A percentile compares a stretch with the other conserved stretches of the same genome.
Evolutionary conservation across 2,797 vertebrate species (phyloP).

Genomic region (Enteromius unitaeniatus): DNA sequence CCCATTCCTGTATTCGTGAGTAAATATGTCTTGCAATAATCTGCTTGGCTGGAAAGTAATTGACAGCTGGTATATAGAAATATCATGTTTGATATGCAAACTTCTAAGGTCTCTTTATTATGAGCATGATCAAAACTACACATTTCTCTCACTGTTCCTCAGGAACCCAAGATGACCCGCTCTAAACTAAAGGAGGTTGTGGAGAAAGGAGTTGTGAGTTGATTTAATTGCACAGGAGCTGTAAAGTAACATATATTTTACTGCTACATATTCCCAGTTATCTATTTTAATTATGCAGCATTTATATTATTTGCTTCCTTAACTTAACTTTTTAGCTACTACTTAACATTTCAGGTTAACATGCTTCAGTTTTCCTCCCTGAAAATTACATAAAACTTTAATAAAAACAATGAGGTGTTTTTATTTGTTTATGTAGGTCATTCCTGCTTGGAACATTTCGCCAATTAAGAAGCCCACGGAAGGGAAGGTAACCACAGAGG

Average conservation of each 20-base stretch:
- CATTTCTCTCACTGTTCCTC: slow-evolving; percentile 1
- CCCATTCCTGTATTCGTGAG: slow-evolving; percentile 92
- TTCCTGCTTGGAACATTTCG: slow-evolving; percentile 95
- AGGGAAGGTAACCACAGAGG: slow-evolving; percentile 73
- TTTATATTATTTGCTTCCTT: not conserved
- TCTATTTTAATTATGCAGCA: not conserved
- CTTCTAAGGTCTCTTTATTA: not conserved
- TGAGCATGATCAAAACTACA: not conserved
- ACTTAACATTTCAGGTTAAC: not conserved
- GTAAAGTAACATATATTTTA: not conserved
- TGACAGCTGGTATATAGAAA: not conserved
- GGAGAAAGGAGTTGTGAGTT: slow-evolving; percentile 93
- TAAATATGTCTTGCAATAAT: slow-evolving; percentile 52
- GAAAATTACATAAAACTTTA: not conserved
- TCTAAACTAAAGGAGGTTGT: slow-evolving; percentile 96
- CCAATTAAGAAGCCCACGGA: slow-evolving; percentile 91
- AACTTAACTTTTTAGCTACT: too few species aligned
- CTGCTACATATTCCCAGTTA: not conserved
- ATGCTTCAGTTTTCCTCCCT: not conserved
- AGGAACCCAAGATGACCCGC: slow-evolving; percentile 98
- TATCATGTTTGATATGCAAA: not conserved
- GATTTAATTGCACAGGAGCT: not conserved
- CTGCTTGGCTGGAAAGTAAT: not conserved
- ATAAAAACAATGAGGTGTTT: not conserved
- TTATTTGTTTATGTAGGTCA: slow-evolving; percentile 78